Base-by-base conservation (phyloP, 2,888 invertebrate species). In the Tromatobia lineatoria region DNA sequence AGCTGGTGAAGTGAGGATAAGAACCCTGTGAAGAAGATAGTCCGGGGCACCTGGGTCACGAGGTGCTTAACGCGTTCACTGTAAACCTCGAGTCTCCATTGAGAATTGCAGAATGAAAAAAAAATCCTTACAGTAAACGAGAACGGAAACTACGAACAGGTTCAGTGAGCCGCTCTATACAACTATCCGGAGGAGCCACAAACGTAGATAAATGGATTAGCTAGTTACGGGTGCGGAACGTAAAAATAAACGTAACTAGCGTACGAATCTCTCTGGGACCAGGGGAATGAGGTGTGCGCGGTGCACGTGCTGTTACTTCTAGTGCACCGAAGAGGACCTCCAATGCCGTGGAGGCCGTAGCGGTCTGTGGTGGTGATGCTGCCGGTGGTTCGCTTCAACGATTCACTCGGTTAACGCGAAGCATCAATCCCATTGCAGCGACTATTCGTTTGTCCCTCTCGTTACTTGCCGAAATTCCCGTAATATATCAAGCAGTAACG, bases 201-300 rank as follows among this genome's bases (percentile, higher is more conserved):
- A 52, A 50, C 59, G 59, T 29, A 80, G 80, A 83, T 91, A 91
- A 92, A 92, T 92, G 90, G 91, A 92, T 92, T 92, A 92, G 89
- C 88, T 87, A 88, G 88, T 87, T 89, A 84, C 87, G 85, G 83
- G 61, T 79, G 79, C 80, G 85, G 75, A 85, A 82, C 73, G 74
- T 77, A 87, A 84, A 87, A 86, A 81, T 79, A 85, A 88, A 88
- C 77, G 87, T 87, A 54, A 47, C 64, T 34, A 79, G 47, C 47
- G 23, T 34, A 80, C 42, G 52, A 73, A 45, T 73, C 67, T 80
- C 69, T 67, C 66, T 76, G 73, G 76, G 59, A 71, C 50, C 11
- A 66, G 80, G 85, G 82, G 86, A 77, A 79, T 50, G 54, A 64
- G 70, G 47, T 50, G 75, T 69, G 47, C 52, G 29, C 66, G 38